Base-by-base conservation (phyloP, 2,113 vertebrate species). In the Phylloscopus trochiloides region DNA sequence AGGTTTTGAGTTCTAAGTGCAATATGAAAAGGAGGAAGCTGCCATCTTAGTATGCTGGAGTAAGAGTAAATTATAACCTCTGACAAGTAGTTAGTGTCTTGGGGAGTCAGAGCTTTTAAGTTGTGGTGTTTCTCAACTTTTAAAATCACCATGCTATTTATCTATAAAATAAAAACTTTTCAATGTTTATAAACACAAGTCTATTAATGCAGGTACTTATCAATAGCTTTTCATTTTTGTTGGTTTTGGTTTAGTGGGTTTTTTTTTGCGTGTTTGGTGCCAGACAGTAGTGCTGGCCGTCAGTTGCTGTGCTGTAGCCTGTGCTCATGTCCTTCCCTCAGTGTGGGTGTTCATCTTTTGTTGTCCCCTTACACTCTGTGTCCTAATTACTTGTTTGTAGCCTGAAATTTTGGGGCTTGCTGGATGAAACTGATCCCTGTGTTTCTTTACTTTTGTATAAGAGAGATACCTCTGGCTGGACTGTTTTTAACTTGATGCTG, bases 161-260 rank as follows among this genome's bases (percentile, higher is more conserved):
- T 94, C 92, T 96, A 94, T 58, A 92, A 94, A 97, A 97, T 97
- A 97, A 97, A 97, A 94, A 66, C 67, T 95, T 95, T 91, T 86
- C 82, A 76, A 25, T 88, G 71, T 97, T 96, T 97, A 79, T 93
- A 96, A 95, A 84, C 86, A 92, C 20, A 79, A 73, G 89, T 90
- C 77, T 93, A 3, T 86, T 58, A 73, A 88, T 94, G 67, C 47
- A 82, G 51, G n/a, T 77, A 21, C 3, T 8, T 79, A n/a, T 4
- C 21, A 73, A 6, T 42, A 50, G 8, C 10, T n/a, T 52, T 80
- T 55, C 5, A 18, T 38, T 54, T 42, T 47, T 63, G 24, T 54
- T 72, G 42, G 20, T 0, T 68, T 48, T 62, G 12, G 17, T 52
- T 52, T 40, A 43, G 31, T 58, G 32, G 54, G 16, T 3, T 2